Conservation (phyloP, 2,113 vertebrate species). For the Parotia lawesii region DNA sequence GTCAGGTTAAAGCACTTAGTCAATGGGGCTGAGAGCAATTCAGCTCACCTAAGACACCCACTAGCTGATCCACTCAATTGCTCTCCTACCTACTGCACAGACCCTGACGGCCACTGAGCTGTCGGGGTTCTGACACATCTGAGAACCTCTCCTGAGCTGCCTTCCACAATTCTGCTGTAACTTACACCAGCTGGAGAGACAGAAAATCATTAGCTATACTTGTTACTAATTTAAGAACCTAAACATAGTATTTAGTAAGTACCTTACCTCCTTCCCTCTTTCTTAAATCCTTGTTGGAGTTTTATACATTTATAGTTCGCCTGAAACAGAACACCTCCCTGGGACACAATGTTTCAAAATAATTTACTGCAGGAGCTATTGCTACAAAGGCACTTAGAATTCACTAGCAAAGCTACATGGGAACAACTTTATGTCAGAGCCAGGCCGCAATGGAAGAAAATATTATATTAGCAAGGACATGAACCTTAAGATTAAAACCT, state of each 20-base stretch:
- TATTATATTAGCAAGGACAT: background rate
- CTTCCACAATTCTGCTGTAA: background rate
- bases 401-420: background rate
- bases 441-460: background rate
- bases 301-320: background rate
- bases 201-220: background rate
- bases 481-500: background rate
- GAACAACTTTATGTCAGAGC: background rate
- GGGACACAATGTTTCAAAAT: background rate
- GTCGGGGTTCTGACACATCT: background rate
- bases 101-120: fast-evolving
- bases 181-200: background rate
- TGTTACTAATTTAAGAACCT: background rate
- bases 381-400: background rate
- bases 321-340: background rate
- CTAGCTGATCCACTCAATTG: background rate
- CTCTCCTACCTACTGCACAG: background rate
- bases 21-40: background rate
- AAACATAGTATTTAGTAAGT: background rate
- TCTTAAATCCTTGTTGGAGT: background rate
- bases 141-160: background rate
- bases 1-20: background rate
- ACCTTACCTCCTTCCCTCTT: background rate
- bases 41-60: background rate
- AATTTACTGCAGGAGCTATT: background rate